Conservation (phyloP, 2,797 vertebrate species). For the Babyrousa celebensis region DNA sequence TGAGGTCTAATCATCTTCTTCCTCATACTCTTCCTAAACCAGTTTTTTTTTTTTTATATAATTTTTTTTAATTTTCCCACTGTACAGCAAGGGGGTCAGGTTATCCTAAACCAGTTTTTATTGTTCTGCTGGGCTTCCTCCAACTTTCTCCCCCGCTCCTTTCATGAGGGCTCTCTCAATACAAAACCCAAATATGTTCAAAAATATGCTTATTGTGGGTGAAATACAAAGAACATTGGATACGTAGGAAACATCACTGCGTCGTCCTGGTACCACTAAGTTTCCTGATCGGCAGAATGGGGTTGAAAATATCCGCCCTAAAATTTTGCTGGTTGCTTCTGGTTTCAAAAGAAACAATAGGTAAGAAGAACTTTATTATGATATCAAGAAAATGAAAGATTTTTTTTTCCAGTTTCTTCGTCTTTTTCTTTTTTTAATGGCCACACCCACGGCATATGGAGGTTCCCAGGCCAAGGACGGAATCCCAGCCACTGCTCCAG, state of each 20-base stretch:
- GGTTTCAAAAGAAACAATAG: background rate
- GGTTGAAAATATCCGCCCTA: background rate
- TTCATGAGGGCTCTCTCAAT: background rate
- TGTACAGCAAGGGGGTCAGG: too few species aligned
- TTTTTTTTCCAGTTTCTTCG: background rate
- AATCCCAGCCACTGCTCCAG: too few species aligned
- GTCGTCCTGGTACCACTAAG: background rate
- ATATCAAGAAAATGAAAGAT: slow-evolving; percentile 5
- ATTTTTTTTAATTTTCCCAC: too few species aligned
- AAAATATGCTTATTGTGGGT: background rate
- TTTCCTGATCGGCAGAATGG: background rate
- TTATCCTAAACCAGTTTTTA: background rate
- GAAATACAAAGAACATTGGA: background rate
- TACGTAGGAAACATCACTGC: background rate
- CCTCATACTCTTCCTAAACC: background rate
- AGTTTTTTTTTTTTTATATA: background rate
- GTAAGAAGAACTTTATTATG: background rate
- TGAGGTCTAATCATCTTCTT: background rate
- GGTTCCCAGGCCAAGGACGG: too few species aligned
- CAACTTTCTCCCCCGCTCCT: background rate
- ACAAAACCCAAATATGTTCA: background rate
- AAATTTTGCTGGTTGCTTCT: background rate
- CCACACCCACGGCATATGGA: too few species aligned
- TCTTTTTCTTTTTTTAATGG: too few species aligned
- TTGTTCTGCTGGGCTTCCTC: background rate